Percentiles rank a stretch among this genome's conserved stretches.
phyloP scores from a whole-genome alignment of 1,140 invertebrate genomes.

The Brachionus angularis region DNA sequence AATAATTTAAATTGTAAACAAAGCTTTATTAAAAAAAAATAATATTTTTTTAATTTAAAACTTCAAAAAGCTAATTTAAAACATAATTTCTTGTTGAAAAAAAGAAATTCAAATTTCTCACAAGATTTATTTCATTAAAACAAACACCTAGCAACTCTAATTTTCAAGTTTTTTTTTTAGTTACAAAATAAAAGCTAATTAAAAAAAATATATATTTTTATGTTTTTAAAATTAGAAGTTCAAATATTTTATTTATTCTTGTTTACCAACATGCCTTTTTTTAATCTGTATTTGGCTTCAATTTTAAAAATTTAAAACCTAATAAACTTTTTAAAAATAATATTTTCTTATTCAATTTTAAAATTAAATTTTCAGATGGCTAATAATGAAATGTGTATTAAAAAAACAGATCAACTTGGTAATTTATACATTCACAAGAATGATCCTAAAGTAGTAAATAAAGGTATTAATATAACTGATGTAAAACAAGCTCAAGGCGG shows the following conservation, averaged over 20 bases:
- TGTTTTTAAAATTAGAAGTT: too few relatives aligned
- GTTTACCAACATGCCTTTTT: too few relatives aligned
- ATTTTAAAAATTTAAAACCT: neutral
- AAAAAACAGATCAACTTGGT: conserved; percentile 3
- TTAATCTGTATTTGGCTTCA: neutral
- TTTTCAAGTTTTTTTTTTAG: too few relatives aligned
- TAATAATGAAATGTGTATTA: conserved; percentile 6
- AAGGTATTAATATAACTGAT: conserved; percentile 4
- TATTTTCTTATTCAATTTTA: neutral
- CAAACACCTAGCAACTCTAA: conserved; percentile 31
- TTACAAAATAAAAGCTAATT: too few relatives aligned
- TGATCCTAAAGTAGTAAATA: conserved; percentile 30
- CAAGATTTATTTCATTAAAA: conserved; percentile 6
- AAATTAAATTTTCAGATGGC: neutral
- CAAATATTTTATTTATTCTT: too few relatives aligned
- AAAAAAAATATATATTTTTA: too few relatives aligned
- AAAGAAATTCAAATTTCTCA: neutral
- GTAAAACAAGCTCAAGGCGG: conserved; percentile 18
- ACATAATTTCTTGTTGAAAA: conserved; percentile 5
- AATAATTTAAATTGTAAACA: too few relatives aligned
- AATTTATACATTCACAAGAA: conserved; percentile 34
- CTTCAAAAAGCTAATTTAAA: too few relatives aligned
- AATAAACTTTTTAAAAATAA: neutral
- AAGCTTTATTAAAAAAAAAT: too few relatives aligned
- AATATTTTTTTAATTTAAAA: too few relatives aligned